Base-by-base conservation (phyloP, 2,888 invertebrate species). In the Zonitis immaculata region DNA sequence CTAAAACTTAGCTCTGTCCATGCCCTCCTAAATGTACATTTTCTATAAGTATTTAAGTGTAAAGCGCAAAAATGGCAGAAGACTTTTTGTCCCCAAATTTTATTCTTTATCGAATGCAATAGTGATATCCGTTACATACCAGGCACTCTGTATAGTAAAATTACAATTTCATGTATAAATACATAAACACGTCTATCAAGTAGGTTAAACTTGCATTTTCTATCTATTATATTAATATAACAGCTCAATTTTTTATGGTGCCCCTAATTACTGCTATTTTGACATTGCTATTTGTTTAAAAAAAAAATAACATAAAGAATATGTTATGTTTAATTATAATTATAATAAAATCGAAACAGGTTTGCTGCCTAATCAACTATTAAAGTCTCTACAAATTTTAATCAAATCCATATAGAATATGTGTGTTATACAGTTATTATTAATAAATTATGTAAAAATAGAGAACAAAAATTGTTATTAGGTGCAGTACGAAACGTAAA, bases 191-290 rank as follows among this genome's bases (percentile, higher is more conserved):
- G 16, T 35, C 18, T 35, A 48, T n/a, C 44, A 59, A 62, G 57
- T 62, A 42, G 58, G 59, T 52, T 57, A 57, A 54, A 62, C 62
- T 62, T 62, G 62, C 62, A 62, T 62, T 62, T 62, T 62, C 62
- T 55, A n/a, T n/a, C n/a, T n/a, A n/a, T n/a, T n/a, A n/a, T n/a
- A n/a, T n/a, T n/a, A n/a, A n/a, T n/a, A n/a, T n/a, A 62, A 57
- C 42, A 49, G 49, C 54, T 45, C 46, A 47, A 32, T 32, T 39
- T n/a, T 52, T 54, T 54, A 47, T 48, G 45, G 45, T 54, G 58
- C 42, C 47, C 48, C 54, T 52, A 54, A 54, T 58, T 48, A 50
- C 47, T 26, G 49, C 56, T 56, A 50, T 56, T 52, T 45, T 51
- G 53, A 48, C 51, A 58, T n/a, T n/a, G n/a, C 52, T 54, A 52